phyloP scores from a whole-genome alignment of 1,140 invertebrate species.

The Atta cephalotes region DNA sequence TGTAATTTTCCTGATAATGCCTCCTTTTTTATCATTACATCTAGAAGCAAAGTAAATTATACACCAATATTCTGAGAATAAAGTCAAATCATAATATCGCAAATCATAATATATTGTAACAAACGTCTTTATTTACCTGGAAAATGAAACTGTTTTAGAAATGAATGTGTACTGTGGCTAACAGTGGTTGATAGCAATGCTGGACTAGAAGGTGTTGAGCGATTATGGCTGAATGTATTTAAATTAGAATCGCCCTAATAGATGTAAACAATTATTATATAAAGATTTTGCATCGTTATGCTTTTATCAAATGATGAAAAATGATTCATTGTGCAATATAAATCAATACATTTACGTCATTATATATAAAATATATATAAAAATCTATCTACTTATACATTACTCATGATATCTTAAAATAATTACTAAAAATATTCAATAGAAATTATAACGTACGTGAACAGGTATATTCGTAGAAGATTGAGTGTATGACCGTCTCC shows the following conservation, averaged over 20 bases:
- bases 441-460: constrained; percentile 85
- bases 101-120: constrained; percentile 1
- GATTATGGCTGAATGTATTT: constrained; percentile 98
- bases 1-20: neutral
- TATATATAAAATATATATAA: neutral
- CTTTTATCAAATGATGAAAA: constrained; percentile 13
- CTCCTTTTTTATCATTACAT: constrained; percentile 85
- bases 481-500: constrained; percentile 88
- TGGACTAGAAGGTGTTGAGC: constrained; percentile 97
- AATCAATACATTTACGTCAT: neutral
- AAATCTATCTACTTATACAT: neutral
- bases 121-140: constrained; percentile 88
- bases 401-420: neutral
- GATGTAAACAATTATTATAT: neutral
- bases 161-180: constrained; percentile 86
- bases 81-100: neutral
- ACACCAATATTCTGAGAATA: neutral
- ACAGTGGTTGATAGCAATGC: constrained; percentile 89
- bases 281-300: neutral
- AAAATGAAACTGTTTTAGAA: constrained; percentile 92
- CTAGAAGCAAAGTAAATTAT: constrained; percentile 75
- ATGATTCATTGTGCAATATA: neutral
- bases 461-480: constrained; percentile 88
- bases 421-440: neutral
- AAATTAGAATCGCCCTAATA: constrained; percentile 93